Percentiles rank a stretch among this genome's conserved stretches.
phyloP scores from a whole-genome alignment of 2,113 vertebrate genomes.

The Alligator mississippiensis region DNA sequence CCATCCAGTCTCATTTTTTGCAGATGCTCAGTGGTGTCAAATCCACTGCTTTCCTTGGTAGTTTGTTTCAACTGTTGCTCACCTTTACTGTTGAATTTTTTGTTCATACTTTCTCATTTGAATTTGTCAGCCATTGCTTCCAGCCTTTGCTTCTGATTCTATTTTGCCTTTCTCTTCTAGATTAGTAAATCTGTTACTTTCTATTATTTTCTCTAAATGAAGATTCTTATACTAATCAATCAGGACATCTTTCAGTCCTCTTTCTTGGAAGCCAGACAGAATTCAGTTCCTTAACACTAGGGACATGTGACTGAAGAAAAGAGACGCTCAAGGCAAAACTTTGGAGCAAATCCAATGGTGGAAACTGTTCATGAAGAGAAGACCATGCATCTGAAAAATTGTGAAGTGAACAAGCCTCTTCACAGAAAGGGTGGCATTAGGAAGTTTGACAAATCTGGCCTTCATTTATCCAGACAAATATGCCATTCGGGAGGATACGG shows the following conservation, averaged over 20 bases:
- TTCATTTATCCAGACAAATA: too few species aligned
- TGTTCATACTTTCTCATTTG: not conserved
- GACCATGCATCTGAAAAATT: too few species aligned
- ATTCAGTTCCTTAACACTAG: not conserved
- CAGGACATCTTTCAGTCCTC: not conserved
- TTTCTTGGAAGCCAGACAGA: not conserved
- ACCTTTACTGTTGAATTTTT: not conserved
- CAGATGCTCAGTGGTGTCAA: not conserved
- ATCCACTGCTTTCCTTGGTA: not conserved
- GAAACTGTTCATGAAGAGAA: too few species aligned
- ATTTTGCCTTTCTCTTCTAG: not conserved
- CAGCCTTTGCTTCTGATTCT: rapidly evolving
- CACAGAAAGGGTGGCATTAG: too few species aligned
- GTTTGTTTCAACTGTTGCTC: constrained; percentile 13
- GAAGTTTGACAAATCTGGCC: too few species aligned
- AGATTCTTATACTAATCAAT: constrained; percentile 1
- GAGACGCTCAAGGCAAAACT: too few species aligned
- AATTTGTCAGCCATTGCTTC: constrained; percentile 1
- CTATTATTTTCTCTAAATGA: constrained; percentile 1
- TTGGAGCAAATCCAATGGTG: too few species aligned
- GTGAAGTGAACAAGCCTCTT: too few species aligned
- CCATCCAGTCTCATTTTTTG: not conserved
- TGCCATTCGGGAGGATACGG: too few species aligned
- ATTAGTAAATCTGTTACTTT: not conserved
- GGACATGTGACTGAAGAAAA: too few species aligned